A percentile compares a stretch with the other conserved stretches of the same genome.
These are phyloP conservation scores for Macrostomum lignano DNA, from an alignment of 1,140 invertebrate genomes.

Conservation along the genomic window DNA sequence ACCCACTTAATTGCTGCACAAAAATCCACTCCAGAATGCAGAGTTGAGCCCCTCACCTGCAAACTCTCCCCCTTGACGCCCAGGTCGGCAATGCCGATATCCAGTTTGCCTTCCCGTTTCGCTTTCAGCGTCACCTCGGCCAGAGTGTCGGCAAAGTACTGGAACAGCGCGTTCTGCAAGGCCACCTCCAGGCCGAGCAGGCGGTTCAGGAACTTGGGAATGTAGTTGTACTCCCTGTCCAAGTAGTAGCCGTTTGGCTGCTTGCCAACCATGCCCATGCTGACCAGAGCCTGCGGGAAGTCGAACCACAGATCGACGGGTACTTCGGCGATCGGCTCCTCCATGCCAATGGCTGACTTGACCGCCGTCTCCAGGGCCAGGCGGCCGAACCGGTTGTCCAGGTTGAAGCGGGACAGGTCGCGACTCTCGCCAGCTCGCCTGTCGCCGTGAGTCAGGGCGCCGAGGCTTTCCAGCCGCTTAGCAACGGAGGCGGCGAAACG, in stretches of 20 bases:
- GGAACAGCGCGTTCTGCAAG: constrained; percentile 75
- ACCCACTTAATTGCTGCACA: too few relatives aligned
- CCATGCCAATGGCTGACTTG: constrained; percentile 49
- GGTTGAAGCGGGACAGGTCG: constrained; percentile 87
- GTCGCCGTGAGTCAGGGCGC: constrained; percentile 83
- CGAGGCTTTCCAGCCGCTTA: constrained; percentile 57
- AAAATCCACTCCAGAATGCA: too few relatives aligned
- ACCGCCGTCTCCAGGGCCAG: constrained; percentile 71
- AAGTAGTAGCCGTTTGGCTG: too few relatives aligned
- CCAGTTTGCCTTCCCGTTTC: constrained; percentile 30
- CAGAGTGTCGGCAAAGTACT: constrained; percentile 83
- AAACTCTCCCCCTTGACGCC: constrained; percentile 56
- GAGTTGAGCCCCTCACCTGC: constrained; percentile 29
- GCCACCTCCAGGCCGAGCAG: constrained; percentile 86
- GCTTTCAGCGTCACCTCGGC: constrained; percentile 30
- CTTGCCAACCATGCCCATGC: constrained; percentile 6
- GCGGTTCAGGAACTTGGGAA: constrained; percentile 50
- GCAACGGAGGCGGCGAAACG: constrained; percentile 43
- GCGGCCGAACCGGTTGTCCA: constrained; percentile 82
- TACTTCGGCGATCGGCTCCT: constrained; percentile 43
- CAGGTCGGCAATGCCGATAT: constrained; percentile 36
- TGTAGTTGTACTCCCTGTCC: constrained; percentile 31
- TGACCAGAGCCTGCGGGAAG: constrained; percentile 2
- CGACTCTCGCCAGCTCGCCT: constrained; percentile 74
- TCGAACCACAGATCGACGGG: constrained; percentile 9